Percentiles rank a stretch among this genome's conserved stretches.
Conservation (phyloP, 2,888 invertebrate species). For the Monochamus alternatus region DNA sequence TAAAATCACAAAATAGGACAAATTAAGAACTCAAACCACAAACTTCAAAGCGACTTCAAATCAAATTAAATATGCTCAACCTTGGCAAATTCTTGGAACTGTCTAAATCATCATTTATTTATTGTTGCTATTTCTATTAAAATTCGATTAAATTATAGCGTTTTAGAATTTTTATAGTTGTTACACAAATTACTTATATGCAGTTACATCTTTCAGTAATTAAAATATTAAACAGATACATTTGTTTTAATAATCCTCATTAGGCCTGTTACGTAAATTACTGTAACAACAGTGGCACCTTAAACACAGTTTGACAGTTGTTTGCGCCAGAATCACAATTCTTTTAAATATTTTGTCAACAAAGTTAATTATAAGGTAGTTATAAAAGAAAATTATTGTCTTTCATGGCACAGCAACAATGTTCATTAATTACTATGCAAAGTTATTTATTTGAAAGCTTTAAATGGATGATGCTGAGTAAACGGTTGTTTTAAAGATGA, state of each 20-base stretch:
- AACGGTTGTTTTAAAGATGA: constrained; percentile 59
- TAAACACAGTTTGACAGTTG: constrained; percentile 40
- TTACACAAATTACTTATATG: no score
- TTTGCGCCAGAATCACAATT: constrained; percentile 39
- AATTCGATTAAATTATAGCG: no score
- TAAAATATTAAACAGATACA: no score
- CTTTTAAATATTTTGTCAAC: constrained; percentile 42
- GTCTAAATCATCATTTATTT: background rate
- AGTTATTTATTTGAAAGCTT: background rate
- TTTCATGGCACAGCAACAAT: constrained; percentile 24
- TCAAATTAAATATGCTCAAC: background rate
- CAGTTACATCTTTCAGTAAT: no score
- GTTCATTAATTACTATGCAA: constrained; percentile 21
- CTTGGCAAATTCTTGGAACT: background rate
- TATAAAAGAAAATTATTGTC: constrained; percentile 7
- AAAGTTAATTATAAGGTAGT: constrained; percentile 20
- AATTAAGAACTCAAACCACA: no score
- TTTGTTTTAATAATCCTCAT: no score
- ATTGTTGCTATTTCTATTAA: no score
- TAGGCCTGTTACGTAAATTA: no score
- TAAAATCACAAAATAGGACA: no score
- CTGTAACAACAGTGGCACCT: background rate
- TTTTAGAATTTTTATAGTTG: no score
- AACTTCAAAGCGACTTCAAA: no score
- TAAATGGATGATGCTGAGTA: constrained; percentile 4